Base-by-base conservation (phyloP, 2,797 vertebrate species). In the Schizopygopsis malacanthus region DNA sequence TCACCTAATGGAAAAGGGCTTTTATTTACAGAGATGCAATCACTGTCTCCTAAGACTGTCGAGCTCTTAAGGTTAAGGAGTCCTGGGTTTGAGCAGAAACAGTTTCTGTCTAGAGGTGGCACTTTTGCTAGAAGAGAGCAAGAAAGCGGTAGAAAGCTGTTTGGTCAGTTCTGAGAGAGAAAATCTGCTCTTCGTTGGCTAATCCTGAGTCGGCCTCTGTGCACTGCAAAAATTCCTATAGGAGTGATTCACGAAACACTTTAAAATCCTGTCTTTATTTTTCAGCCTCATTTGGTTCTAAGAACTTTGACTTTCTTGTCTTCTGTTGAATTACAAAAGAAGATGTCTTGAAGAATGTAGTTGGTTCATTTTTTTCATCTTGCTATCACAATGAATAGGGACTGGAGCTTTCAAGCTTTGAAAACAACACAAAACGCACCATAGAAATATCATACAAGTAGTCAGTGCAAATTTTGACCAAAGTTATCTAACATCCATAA, bases 41-140 rank as follows among this genome's bases (percentile, higher is more conserved):
- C 76, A 71, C 76, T 25, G 50, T 85, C 76, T 70, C 39, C 61
- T 67, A 69, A 69, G 61, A 69, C 28, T 54, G 25, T 50, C 12
- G 2, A 71, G 18, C n/a, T 79, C 39, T 79, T 61, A 79, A 85
- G 65, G 39, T 85, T 67, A 83, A 39, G 43, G 72, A 75, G 82
- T 43, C 41, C 8, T 43, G 41, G 41, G 41, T 43, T 43, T 43
- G 16, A 69, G 28, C 76, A 85, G 67, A 79, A 79, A 41, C 79
- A 70, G 3, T 59, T 78, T 78, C 52, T 71, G 43, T 41, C 45
- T 69, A 39, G 11, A 72, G 37, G 52, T 20, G 20, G 37, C 93
- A 95, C 94, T 94, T 94, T 94, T 93, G 92, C 93, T 92, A 91
- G 94, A 92, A 92, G 93, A 92, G 93, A 94, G 92, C 92, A 89